Percentiles rank a stretch among this genome's conserved stretches.
These are phyloP conservation scores for Drosophila ananassae DNA, from an alignment of 1,140 invertebrate genomes.

Conservation along the genomic window DNA sequence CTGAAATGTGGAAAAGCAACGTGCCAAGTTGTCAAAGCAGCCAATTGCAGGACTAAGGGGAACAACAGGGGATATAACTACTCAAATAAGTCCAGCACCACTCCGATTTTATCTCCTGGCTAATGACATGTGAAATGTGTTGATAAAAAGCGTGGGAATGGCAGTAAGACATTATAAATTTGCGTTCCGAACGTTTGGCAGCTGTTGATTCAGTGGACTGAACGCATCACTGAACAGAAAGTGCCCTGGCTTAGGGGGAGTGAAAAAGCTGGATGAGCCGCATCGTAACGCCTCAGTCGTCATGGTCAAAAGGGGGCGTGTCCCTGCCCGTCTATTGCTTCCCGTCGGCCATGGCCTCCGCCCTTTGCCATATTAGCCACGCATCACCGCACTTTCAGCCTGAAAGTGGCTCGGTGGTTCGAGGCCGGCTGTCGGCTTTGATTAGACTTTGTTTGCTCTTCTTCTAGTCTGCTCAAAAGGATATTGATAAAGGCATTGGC, in stretches of 20 bases:
- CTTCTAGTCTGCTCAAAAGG: conserved; percentile 54
- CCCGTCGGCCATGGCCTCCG: conserved; percentile 1
- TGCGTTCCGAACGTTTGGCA: conserved; percentile 67
- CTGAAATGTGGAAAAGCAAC: conserved; percentile 21
- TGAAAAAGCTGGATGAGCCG: conserved; percentile 43
- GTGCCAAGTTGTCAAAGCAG: conserved; percentile 35
- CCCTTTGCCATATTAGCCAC: conserved; percentile 70
- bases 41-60: conserved; percentile 28
- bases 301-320: conserved; percentile 64
- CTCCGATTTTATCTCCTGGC: conserved; percentile 23
- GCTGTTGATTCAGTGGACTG: conserved; percentile 70
- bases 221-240: conserved; percentile 68
- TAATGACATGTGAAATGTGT: conserved; percentile 79
- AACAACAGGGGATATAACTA: background rate
- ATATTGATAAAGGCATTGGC: conserved; percentile 79
- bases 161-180: conserved; percentile 56
- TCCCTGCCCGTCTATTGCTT: conserved; percentile 11
- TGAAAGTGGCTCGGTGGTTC: conserved; percentile 32
- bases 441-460: conserved; percentile 66
- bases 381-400: conserved; percentile 55
- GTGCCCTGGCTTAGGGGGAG: conserved; percentile 34
- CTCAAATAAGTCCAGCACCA: background rate
- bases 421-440: conserved; percentile 72
- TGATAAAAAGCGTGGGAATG: conserved; percentile 76
- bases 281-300: conserved; percentile 24